Base-by-base conservation (phyloP, 64 coral and sea anemone species). In the Actinia tenebrosa region DNA sequence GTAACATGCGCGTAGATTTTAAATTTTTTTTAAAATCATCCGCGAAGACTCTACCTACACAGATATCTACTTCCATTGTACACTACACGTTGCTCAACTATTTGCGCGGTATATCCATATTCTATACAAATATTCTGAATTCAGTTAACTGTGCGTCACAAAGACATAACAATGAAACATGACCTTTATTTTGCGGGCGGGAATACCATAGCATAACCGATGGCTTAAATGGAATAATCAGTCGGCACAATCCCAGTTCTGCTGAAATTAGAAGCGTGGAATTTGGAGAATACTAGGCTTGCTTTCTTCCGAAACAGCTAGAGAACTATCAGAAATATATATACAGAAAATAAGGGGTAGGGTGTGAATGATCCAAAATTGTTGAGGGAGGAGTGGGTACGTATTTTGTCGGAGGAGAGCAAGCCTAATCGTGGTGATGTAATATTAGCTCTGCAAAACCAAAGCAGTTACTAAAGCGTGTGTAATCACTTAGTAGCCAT, bases 391-490 rank as follows among this genome's bases (percentile, higher is more conserved):
- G 23, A 22, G 66, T n/a, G 4, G 23, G 66, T 71, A 8, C 8
- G 69, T 43, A 25, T 75, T 75, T 72, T 75, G n/a, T 30, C 2
- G 69, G 69, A 75, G 25, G 26, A 75, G 27, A 75, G 69, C 11
- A 75, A 43, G 69, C 69, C 69, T 75, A 27, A 14, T 75, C 0
- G 2, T 75, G 25, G 5, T 75, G 42, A 11, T 81, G 79, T 81
- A 81, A 81, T 45, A 8, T 20, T 7, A 16, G 45, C 79, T 53
- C 45, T 81, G 79, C 79, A 81, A 81, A 81, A 81, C 79, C 79
- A 81, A 81, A 81, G 79, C 79, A 53, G 69, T 75, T 75, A 75
- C 69, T 75, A 75, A 30, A 30, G 69, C 69, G 69, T 42, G 69
- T 26, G 69, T 26, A 75, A 75, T 75, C 69, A 75, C 10, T 14